Evolutionary conservation across 1,140 invertebrate genomes (phyloP), one percentile per base, ranked within the genome.

Genomic region (Eciton burchellii): DNA sequence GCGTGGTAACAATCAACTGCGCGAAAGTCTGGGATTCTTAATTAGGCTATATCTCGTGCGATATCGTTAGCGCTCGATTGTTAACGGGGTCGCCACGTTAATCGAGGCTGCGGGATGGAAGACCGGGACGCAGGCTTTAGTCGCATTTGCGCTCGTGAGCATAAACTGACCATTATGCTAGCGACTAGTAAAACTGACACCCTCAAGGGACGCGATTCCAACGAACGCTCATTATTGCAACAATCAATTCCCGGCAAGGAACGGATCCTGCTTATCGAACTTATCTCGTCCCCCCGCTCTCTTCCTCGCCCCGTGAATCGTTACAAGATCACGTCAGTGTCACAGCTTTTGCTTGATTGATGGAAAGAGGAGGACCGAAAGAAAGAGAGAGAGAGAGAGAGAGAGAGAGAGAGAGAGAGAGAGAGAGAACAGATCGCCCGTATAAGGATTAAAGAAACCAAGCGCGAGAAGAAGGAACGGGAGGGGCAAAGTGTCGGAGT

Each of bases 71-170:
- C 56, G 16, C 60, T 54, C 60, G 73, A 12, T 68, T 43, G 21
- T 47, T 56, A 77, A 79, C 16, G 43, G 63, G 74, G 74, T 70
- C 63, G 56, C 49, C 35, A 3, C 65, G 63, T 79, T 79, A 79
- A 79, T 70, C 52, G 43, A 62, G 71, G 83, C 19, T 45, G 52
- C 57, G 41, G 79, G 66, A 76, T 57, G 84, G 49, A 76, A 84
- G 70, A 66, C 71, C 60, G 71, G 84, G 81, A 86, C 65, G 65
- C 49, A 62, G 82, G 82, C 81, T 87, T 87, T 87, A 83, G 83
- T 87, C 84, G n/a, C 66, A 87, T 87, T 87, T 86, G 65, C 66
- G 79, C 59, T 56, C 84, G 83, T 86, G 62, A 86, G 56, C 57
- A 52, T 66, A 76, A 86, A 87, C 24, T 54, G 74, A 11, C 45